A percentile compares a stretch with the other conserved stretches of the same genome.
Evolutionary conservation across 2,113 vertebrate species (phyloP).

Genomic region (Ursus arctos): DNA sequence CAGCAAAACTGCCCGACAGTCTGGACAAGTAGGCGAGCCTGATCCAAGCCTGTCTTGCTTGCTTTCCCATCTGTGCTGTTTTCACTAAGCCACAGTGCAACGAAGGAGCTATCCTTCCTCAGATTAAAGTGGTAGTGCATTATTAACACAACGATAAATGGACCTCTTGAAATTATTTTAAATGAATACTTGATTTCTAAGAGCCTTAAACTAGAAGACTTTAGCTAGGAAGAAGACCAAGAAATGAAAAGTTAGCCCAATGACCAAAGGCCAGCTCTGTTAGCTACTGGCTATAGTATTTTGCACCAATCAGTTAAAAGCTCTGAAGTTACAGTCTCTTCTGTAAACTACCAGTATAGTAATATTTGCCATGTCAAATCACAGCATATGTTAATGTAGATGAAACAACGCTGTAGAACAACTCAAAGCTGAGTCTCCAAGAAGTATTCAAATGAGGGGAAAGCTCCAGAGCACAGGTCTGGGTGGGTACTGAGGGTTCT

Average conservation of each 20-base stretch:
- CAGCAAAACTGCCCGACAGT: neutral
- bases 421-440: neutral
- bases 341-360: neutral
- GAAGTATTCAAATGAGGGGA: neutral
- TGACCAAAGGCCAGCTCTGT: neutral
- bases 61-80: neutral
- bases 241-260: neutral
- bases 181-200: neutral
- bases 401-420: neutral
- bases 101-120: too few species aligned
- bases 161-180: neutral
- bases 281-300: neutral
- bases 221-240: neutral
- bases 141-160: neutral
- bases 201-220: neutral
- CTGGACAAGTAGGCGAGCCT: neutral
- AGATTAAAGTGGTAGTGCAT: neutral
- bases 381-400: neutral
- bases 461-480: neutral
- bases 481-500: fast-evolving
- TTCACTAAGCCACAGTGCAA: neutral
- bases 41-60: too few species aligned
- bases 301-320: neutral
- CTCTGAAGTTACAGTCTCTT: neutral
- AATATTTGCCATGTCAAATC: neutral